Evolutionary conservation across 1,140 invertebrate species (phyloP).

Genomic region (Leptinotarsa undecemlineata): DNA sequence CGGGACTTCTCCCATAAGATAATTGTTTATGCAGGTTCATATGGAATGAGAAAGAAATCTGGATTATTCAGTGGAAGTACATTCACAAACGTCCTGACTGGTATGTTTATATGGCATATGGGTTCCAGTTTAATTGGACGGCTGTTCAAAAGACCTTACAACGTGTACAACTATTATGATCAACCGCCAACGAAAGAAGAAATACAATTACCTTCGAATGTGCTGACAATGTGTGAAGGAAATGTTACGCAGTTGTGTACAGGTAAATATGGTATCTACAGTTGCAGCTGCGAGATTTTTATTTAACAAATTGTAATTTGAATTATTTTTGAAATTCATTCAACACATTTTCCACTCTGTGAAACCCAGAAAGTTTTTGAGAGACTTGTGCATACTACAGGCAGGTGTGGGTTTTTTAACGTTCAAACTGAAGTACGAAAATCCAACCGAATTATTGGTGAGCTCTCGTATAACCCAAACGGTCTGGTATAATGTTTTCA

Average conservation of each 20-base stretch:
- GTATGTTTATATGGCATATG: conserved; percentile 42
- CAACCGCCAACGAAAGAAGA: conserved; percentile 37
- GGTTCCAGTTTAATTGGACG: conserved; percentile 37
- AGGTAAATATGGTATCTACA: conserved; percentile 16
- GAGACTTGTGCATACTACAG: too few species aligned
- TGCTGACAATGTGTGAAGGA: conserved; percentile 42
- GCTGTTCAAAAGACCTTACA: conserved; percentile 35
- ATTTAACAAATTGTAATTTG: not conserved
- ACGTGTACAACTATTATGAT: conserved; percentile 46
- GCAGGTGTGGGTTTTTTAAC: too few species aligned
- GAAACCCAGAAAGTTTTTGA: too few species aligned
- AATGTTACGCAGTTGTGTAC: conserved; percentile 40
- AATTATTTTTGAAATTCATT: too few species aligned
- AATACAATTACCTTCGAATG: conserved; percentile 40
- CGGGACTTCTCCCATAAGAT: not conserved
- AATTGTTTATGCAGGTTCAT: not conserved
- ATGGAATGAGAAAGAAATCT: conserved; percentile 37
- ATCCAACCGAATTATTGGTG: too few species aligned
- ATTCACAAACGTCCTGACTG: conserved; percentile 40
- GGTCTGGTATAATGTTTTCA: too few species aligned
- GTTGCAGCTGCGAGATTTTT: not conserved
- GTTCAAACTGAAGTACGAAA: too few species aligned
- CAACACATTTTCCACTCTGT: too few species aligned
- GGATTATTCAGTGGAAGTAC: conserved; percentile 44
- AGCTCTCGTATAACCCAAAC: too few species aligned